A percentile compares a stretch with the other conserved stretches of the same genome.
Evolutionary conservation across 2,888 invertebrate genomes (phyloP).

Genomic region (Pristionchus exspectatus): DNA sequence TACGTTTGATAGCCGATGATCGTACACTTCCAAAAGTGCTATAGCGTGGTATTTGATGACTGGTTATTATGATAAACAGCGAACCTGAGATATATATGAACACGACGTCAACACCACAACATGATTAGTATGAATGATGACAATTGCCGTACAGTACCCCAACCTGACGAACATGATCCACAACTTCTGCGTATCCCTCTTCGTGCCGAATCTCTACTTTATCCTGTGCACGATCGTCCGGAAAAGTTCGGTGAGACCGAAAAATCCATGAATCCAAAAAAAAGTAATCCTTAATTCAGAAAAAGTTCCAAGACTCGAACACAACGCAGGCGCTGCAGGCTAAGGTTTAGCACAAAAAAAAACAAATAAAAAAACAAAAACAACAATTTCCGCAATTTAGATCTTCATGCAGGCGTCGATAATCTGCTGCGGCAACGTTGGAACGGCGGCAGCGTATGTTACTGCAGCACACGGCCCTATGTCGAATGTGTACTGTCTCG

Average conservation of each 20-base stretch:
- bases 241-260: not conserved
- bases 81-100: no score
- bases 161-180: not conserved
- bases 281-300: not conserved
- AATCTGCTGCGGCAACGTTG: not conserved
- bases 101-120: no score
- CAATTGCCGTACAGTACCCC: not conserved
- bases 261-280: not conserved
- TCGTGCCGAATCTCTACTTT: not conserved
- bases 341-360: not conserved
- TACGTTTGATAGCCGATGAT: no score
- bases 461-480: no score
- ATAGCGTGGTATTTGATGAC: no score
- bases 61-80: no score
- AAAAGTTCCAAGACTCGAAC: not conserved
- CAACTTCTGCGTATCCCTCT: conserved; percentile 31
- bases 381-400: no score
- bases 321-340: not conserved
- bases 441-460: not conserved
- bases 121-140: not conserved
- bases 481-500: no score
- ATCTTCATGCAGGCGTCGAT: conserved; percentile 27
- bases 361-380: no score
- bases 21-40: no score
- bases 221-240: not conserved